Conservation (phyloP, 2,888 invertebrate species). For the Spodoptera picta region DNA sequence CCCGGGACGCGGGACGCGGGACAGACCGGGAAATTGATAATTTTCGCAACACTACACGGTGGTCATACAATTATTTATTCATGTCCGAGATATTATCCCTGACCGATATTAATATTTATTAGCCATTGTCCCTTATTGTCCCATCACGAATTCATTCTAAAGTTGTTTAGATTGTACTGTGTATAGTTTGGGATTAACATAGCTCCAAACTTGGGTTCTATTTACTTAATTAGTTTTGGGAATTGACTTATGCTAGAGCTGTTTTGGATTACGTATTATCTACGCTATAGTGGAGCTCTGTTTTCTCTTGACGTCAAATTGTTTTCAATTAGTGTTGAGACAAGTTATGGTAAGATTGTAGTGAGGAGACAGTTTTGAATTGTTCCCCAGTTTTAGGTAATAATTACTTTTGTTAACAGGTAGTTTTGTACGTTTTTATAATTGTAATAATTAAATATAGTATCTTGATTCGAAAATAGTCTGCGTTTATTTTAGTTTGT, state of each 20-base stretch:
- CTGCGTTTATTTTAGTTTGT: no score
- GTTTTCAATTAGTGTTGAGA: neutral
- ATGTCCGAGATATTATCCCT: conserved; percentile 81
- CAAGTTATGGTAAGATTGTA: no score
- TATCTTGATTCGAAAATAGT: no score
- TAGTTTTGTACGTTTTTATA: no score
- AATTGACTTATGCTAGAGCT: conserved; percentile 50
- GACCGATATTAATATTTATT: conserved; percentile 83
- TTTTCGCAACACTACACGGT: conserved; percentile 75
- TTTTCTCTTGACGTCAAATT: conserved; percentile 3
- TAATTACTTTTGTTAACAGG: no score
- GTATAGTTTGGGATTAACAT: conserved; percentile 57
- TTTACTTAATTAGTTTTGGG: conserved; percentile 68
- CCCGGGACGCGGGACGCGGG: conserved; percentile 53
- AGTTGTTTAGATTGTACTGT: conserved; percentile 64
- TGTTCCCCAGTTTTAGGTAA: no score
- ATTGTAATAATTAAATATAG: no score
- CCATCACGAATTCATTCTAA: conserved; percentile 79
- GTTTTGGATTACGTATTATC: conserved; percentile 26
- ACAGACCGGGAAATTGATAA: conserved; percentile 81
- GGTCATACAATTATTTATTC: conserved; percentile 84
- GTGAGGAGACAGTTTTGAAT: neutral
- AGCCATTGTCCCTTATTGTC: conserved; percentile 75
- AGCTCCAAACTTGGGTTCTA: conserved; percentile 53
- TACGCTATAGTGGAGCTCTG: neutral